These are phyloP conservation scores for Diaphora mendica DNA, from an alignment of 2,888 invertebrate genomes.

Conservation along the genomic window DNA sequence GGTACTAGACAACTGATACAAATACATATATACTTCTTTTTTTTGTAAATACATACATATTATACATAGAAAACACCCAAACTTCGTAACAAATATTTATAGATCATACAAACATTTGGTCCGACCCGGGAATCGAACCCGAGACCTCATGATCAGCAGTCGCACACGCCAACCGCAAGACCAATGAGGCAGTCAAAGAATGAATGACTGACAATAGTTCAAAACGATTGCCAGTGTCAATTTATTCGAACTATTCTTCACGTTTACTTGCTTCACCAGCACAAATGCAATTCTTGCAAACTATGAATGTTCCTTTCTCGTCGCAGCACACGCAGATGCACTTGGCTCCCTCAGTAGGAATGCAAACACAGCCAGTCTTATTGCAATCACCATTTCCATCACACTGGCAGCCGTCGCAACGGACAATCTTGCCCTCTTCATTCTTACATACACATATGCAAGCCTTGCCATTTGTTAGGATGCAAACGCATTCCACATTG, in stretches of 20 bases:
- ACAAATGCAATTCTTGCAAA: constrained; percentile 14
- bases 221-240: too few relatives aligned
- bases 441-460: constrained; percentile 52
- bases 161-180: too few relatives aligned
- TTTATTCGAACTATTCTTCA: background rate
- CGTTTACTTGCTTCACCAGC: background rate
- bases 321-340: constrained; percentile 51
- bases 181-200: too few relatives aligned
- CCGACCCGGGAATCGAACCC: too few relatives aligned
- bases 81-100: too few relatives aligned
- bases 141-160: too few relatives aligned
- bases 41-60: too few relatives aligned
- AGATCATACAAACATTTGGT: too few relatives aligned
- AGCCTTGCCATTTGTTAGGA: constrained; percentile 43
- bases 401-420: constrained; percentile 57
- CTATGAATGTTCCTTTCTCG: constrained; percentile 11
- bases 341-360: constrained; percentile 48
- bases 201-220: too few relatives aligned
- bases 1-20: too few relatives aligned
- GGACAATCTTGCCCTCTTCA: constrained; percentile 32
- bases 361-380: constrained; percentile 55
- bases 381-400: constrained; percentile 45
- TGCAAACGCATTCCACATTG: constrained; percentile 38
- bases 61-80: too few relatives aligned
- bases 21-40: too few relatives aligned